Base-by-base conservation (phyloP, 2,888 invertebrate genomes). In the Rhingia campestris region DNA sequence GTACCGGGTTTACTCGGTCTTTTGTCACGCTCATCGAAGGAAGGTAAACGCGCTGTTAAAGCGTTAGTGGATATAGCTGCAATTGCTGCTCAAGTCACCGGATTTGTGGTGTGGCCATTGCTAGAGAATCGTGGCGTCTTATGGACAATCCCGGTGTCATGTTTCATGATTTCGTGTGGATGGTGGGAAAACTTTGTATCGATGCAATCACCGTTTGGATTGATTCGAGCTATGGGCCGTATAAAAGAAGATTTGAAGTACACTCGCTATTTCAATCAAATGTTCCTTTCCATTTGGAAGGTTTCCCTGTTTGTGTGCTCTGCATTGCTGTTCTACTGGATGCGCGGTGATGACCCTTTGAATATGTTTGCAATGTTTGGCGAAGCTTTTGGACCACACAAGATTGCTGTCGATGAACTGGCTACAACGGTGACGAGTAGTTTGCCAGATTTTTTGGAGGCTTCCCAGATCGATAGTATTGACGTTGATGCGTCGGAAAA, bases 121-220 rank as follows among this genome's bases (percentile, higher is more conserved):
- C 92, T 96, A 80, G 95, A 96, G 89, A 94, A 94, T 86, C 94
- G 94, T 84, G 94, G 95, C 0, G 94, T 94, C 64, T 91, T 97
- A 45, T 97, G 96, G 96, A 93, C 97, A 53, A 96, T 99, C 87
- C 98, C 98, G 0, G 92, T 97, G 0, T 94, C 97, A 0, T 94
- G 97, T 43, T 91, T 97, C 69, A 94, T 98, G 88, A 95, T 97
- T 86, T 99, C 99, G 0, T 93, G 97, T 45, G 97, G 97, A 32
- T 99, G 98, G 98, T 99, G 99, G 99, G 99, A 99, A 91, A 99
- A 99, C 91, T 99, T 97, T 90, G 97, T 98, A 0, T 96, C 97
- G 75, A 93, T 94, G 75, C 94, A 96, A 88, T 97, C 98, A 73
- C 95, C 97, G 0, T 93, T 98, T 85, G 95, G 90, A 0, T 39